Evolutionary conservation across 2,113 vertebrate genomes (phyloP), one percentile per base, ranked within the genome.

Genomic region (Gobiocypris rarus): DNA sequence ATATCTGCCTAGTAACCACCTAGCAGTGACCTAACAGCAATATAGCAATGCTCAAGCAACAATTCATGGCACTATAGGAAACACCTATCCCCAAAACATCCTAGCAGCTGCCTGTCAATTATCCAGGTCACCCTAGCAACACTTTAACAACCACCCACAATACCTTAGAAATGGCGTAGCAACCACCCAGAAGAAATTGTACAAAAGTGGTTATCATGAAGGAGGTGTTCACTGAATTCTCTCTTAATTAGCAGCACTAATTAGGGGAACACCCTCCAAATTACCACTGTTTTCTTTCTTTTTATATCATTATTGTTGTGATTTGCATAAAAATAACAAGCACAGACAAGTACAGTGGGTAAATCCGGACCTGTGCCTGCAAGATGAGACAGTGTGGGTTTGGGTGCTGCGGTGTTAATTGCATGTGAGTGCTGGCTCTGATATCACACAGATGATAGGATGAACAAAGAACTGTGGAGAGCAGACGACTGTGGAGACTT

Each of bases 251-350:
- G 87, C 86, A 43, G 81, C 88, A 92, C 89, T 86, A 86, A 92
- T 87, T 88, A 91, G 90, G 87, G 89, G 89, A 90, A 90, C 54
- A 86, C 86, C 89, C 86, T 87, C 89, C 83, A 15, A 91, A 92
- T 93, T 91, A 81, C 84, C 70, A 87, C 84, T 84, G 87, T 89
- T 91, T 80, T 38, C 10, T 77, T 58, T 58, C 17, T 31, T 22
- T 61, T 45, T 79, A 61, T 28, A 79, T 26, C 56, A 10, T 17
- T 79, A 24, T 83, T 84, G 2, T 80, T 81, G 56, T 89, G 22
- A 94, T 93, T 93, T 93, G 90, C 92, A 94, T 94, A 86, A 92
- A 92, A 89, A 91, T 93, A 93, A 92, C 93, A 88, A 91, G 88
- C 58, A 63, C 86, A 89, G 89, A 89, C 71, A 85, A 91, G 90